These are phyloP conservation scores for Psix sp. DNA, from an alignment of 1,140 invertebrate species.

Conservation along the genomic window DNA sequence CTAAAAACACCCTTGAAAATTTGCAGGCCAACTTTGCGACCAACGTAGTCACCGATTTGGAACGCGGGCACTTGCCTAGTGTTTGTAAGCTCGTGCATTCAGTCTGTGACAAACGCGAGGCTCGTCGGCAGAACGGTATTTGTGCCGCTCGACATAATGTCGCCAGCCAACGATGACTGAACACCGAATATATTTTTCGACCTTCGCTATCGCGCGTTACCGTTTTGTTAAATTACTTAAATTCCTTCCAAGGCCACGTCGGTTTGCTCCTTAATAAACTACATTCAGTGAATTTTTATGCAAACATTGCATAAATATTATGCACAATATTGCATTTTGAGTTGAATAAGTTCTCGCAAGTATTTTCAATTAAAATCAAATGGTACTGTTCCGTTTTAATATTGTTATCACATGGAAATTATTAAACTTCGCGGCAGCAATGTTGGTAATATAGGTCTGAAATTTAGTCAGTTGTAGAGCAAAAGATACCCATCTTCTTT, in stretches of 20 bases:
- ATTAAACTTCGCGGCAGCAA: too few relatives aligned
- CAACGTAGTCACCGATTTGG: constrained; percentile 45
- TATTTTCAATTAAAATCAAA: too few relatives aligned
- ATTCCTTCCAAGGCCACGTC: constrained; percentile 33
- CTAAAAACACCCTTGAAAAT: constrained; percentile 26
- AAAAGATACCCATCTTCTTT: too few relatives aligned
- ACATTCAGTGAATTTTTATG: constrained; percentile 3
- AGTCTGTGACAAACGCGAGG: constrained; percentile 47
- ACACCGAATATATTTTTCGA: constrained; percentile 58
- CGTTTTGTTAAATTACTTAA: constrained; percentile 36
- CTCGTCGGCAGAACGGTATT: constrained; percentile 53
- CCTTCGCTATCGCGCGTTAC: constrained; percentile 35
- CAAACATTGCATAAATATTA: too few relatives aligned
- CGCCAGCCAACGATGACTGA: constrained; percentile 55
- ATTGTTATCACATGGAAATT: too few relatives aligned
- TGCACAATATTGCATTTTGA: background rate
- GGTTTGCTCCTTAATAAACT: constrained; percentile 10
- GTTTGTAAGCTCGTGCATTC: constrained; percentile 26
- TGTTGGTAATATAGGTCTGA: too few relatives aligned
- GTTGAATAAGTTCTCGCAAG: too few relatives aligned
- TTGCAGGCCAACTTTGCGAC: constrained; percentile 26
- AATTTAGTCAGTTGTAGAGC: too few relatives aligned
- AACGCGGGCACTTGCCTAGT: constrained; percentile 23
- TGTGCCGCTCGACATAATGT: constrained; percentile 57
- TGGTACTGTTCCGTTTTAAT: too few relatives aligned